Conservation (phyloP, 2,113 vertebrate genomes). For the Bujurquina vittata region DNA sequence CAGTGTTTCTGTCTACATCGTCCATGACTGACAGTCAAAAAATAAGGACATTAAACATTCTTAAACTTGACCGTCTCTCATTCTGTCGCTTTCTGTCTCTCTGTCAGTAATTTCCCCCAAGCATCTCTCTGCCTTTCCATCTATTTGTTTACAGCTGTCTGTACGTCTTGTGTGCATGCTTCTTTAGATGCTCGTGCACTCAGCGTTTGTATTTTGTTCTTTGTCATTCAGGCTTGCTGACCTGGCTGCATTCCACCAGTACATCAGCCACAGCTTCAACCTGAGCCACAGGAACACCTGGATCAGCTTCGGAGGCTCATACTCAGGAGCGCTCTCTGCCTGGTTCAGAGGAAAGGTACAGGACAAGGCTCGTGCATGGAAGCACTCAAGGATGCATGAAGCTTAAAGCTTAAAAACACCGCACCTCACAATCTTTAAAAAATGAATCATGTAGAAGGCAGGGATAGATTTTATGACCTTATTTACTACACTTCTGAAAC, state of each 20-base stretch:
- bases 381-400: background rate
- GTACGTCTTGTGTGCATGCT: background rate
- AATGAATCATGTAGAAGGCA: background rate
- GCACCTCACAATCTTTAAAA: background rate
- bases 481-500: background rate
- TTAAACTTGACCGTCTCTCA: background rate
- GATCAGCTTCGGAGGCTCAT: slow-evolving; percentile 90
- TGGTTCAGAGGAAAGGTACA: slow-evolving; percentile 88
- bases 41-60: background rate
- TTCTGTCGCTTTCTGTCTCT: too few relatives aligned
- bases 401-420: background rate
- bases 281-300: slow-evolving; percentile 82
- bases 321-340: slow-evolving; percentile 85
- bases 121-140: background rate
- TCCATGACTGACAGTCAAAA: background rate
- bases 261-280: slow-evolving; percentile 77
- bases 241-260: slow-evolving; percentile 76
- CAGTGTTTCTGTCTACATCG: background rate
- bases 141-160: background rate
- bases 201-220: background rate
- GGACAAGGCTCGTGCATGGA: background rate
- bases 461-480: background rate
- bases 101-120: background rate
- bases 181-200: background rate
- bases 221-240: slow-evolving; percentile 78